Conservation (phyloP, 23 tunicate genomes). For the Ascidia mentula region DNA sequence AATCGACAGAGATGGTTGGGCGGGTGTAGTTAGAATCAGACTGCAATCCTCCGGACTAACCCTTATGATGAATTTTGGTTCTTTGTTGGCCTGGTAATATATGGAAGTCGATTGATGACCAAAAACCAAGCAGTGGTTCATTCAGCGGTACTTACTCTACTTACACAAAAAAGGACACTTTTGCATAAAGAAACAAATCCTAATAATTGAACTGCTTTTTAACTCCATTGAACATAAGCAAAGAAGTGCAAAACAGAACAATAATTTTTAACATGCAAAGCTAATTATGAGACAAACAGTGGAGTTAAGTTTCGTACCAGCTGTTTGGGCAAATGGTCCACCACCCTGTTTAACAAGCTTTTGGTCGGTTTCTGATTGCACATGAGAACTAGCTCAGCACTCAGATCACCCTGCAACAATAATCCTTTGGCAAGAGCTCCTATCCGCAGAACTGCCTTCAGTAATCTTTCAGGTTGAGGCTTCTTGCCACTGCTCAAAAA, state of each 20-base stretch:
- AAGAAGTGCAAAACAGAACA: no score
- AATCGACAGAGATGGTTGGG: slow-evolving; percentile 24
- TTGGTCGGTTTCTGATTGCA: slow-evolving; percentile 80
- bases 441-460: slow-evolving; percentile 78
- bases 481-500: slow-evolving; percentile 16
- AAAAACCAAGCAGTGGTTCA: no score
- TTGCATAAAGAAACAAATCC: no score
- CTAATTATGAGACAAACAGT: neutral
- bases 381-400: slow-evolving; percentile 76
- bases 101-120: no score
- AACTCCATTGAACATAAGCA: no score
- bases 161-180: no score
- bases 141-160: no score
- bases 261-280: no score
- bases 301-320: slow-evolving; percentile 18
- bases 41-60: slow-evolving; percentile 9
- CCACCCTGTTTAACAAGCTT: slow-evolving; percentile 53
- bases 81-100: neutral
- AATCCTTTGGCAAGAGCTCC: slow-evolving; percentile 88
- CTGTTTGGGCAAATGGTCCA: slow-evolving; percentile 40
- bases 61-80: slow-evolving; percentile 13
- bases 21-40: slow-evolving; percentile 4
- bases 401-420: slow-evolving; percentile 64
- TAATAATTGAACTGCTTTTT: no score
- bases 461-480: slow-evolving; percentile 34